Base-by-base conservation (phyloP, 2,888 invertebrate genomes). In the Drosophila anomalata region DNA sequence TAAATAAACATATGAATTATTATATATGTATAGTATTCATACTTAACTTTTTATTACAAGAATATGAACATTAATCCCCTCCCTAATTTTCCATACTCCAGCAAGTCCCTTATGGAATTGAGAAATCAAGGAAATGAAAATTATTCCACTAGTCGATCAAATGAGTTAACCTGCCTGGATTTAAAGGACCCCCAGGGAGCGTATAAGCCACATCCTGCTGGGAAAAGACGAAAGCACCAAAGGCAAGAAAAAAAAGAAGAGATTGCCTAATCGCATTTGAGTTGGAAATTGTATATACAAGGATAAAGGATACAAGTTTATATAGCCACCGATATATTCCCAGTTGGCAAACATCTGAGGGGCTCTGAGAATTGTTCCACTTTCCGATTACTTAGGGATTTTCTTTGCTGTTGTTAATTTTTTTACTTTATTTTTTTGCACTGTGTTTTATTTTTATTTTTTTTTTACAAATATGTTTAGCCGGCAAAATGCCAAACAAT, bases 241-340 rank as follows among this genome's bases (percentile, higher is more conserved):
- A 24, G 63, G 62, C 47, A 62, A 62, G 39, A 61, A 47, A 36
- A 61, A 46, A 61, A 47, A 36, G 62, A 47, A 46, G 46, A 39
- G 17, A 47, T 31, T 54, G 42, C 50, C 52, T 75, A 71, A 70
- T 58, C 72, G 61, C 61, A 78, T 80, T 77, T 78, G 47, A 51
- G 39, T 59, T 48, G 54, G 31, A 17, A 62, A 61, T 36, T 61
- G 36, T 60, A 46, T 52, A 31, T 52, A n/a, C 7, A 36, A 36
- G 36, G 36, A 36, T 36, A 36, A 36, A 36, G 36, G 36, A 36
- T 36, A 36, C 6, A 14, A 36, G 36, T 36, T 36, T 36, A 36
- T 36, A 14, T n/a, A n/a, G 36, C n/a, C 36, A n/a, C 36, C 36
- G 36, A 36, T 36, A 42, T 42, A 42, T 42, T 42, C 41, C 41